Conservation (phyloP, 2,113 vertebrate species). For the Phoenicopterus ruber region DNA sequence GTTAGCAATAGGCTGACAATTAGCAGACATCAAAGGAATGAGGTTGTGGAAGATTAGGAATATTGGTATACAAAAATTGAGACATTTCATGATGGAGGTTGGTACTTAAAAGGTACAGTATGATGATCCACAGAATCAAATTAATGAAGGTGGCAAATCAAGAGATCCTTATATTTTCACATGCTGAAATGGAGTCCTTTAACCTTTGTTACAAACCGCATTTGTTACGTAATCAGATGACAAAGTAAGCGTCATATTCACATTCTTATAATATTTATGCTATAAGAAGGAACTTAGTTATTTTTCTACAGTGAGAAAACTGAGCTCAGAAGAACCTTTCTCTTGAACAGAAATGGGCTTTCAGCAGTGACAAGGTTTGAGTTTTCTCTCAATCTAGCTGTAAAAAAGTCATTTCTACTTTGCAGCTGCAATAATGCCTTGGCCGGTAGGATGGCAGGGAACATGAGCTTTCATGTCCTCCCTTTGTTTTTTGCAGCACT, state of each 20-base stretch:
- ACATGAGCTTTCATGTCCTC: background rate
- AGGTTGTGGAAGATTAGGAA: background rate
- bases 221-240: background rate
- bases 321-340: rapidly evolving
- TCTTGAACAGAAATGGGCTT: background rate
- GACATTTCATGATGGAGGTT: background rate
- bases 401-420: background rate
- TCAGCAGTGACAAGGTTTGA: background rate
- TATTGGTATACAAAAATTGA: background rate
- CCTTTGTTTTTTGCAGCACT: background rate
- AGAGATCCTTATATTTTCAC: background rate
- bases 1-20: background rate
- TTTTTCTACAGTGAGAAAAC: background rate
- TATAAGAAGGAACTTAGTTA: background rate
- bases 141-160: background rate
- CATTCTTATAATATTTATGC: background rate
- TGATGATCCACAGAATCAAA: no score
- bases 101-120: no score
- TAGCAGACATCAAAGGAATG: background rate
- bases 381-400: background rate
- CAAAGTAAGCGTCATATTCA: background rate
- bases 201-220: background rate
- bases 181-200: background rate
- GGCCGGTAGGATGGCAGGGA: background rate
- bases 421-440: background rate